Base-by-base conservation (phyloP, 2,797 vertebrate species). In the Trachurus trachurus region DNA sequence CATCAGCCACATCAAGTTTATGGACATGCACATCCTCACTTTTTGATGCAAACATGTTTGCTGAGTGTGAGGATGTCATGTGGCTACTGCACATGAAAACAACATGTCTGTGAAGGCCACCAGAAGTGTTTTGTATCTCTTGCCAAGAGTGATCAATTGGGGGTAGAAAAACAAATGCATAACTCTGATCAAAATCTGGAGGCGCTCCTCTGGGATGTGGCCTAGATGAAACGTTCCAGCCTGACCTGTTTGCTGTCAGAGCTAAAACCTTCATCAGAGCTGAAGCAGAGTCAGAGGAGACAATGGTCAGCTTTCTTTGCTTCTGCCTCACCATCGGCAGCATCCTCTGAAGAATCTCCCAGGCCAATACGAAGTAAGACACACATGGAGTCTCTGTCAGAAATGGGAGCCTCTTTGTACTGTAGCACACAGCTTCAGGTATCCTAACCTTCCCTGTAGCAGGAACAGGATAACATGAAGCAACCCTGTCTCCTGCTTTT, bases 361-460 rank as follows among this genome's bases (percentile, higher is more conserved):
- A 96, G 0, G 96, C 95, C 60, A 97, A 67, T 56, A 96, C 80
- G 68, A 97, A 95, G 72, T 93, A 96, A 7, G 97, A 98, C 61
- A 97, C 37, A 69, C 96, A 97, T 6, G 96, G 96, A 10, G 84
- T 84, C 13, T 92, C 93, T 87, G 88, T 92, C 68, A 98, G 84
- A 69, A 94, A 94, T 1, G 88, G 88, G 40, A 95, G 81, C 66
- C 81, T 95, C 66, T 90, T 94, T 15, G 92, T 92, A 62, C 61
- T 90, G 70, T 94, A 96, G 82, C 96, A 97, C 49, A 85, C 89
- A 7, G 78, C 62, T 82, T 93, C 96, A 53, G 96, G 96, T 83
- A 97, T 71, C 21, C 15, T 65, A 37, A 96, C 42, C 75, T 88
- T 95, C 19, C 93, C 89, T 13, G 92, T 87, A 0, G 95, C 96